Conservation (phyloP, 2,888 invertebrate species). For the Globia sparganii region DNA sequence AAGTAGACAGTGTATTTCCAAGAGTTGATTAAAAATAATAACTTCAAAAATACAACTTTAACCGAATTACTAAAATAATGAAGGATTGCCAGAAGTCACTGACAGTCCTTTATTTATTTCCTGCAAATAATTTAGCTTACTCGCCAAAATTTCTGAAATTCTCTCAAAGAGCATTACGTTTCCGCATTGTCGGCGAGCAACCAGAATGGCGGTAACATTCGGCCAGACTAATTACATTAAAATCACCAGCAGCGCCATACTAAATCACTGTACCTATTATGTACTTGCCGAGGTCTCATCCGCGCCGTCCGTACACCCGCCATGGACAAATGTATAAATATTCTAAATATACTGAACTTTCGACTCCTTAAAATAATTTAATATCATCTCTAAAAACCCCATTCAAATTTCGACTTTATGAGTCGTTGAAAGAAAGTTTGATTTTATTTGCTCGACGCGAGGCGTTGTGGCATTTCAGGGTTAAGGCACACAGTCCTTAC, state of each 20-base stretch:
- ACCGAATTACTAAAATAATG: constrained; percentile 46
- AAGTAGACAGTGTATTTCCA: not conserved
- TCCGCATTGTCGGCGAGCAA: constrained; percentile 73
- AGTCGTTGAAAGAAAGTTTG: constrained; percentile 24
- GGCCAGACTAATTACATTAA: constrained; percentile 87
- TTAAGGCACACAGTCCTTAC: constrained; percentile 77
- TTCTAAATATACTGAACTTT: constrained; percentile 89
- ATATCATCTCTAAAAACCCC: constrained; percentile 15
- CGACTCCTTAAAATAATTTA: constrained; percentile 57
- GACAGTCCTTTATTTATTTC: constrained; percentile 65
- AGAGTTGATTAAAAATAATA: not conserved
- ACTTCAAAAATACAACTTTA: constrained; percentile 18
- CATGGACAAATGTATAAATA: constrained; percentile 88
- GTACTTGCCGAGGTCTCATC: constrained; percentile 85
- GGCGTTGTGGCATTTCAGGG: constrained; percentile 64
- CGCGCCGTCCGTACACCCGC: constrained; percentile 79
- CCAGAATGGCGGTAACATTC: constrained; percentile 81
- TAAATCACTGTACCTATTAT: constrained; percentile 89
- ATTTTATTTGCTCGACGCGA: constrained; percentile 39
- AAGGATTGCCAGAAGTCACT: constrained; percentile 54
- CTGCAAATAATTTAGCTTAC: constrained; percentile 66
- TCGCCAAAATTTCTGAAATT: constrained; percentile 66
- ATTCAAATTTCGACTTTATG: constrained; percentile 61
- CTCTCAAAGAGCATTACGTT: constrained; percentile 68
- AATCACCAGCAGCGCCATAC: constrained; percentile 85